Conservation (phyloP, 2,113 vertebrate genomes). For the Stegostoma tigrinum region DNA sequence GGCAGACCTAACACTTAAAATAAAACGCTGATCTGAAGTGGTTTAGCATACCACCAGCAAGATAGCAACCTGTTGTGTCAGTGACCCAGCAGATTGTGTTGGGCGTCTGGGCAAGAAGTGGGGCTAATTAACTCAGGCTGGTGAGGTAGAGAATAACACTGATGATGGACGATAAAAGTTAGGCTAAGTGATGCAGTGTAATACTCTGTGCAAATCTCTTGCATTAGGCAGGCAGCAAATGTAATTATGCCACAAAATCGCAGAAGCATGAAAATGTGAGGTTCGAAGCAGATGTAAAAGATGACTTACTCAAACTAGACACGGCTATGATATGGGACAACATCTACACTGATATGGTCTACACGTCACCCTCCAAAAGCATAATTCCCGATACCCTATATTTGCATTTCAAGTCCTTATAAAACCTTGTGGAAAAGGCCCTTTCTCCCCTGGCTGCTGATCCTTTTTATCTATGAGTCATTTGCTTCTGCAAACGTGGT, state of each 20-base stretch:
- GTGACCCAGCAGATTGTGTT: neutral
- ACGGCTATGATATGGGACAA: neutral
- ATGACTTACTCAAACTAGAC: neutral
- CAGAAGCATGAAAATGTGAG: neutral
- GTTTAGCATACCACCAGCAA: neutral
- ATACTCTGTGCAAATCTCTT: neutral
- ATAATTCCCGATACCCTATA: neutral
- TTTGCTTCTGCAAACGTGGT: neutral
- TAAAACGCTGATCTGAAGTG: neutral
- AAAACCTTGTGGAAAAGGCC: neutral
- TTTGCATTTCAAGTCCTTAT: neutral
- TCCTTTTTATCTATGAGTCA: neutral
- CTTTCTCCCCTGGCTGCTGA: neutral
- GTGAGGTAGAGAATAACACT: neutral
- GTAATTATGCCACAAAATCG: neutral
- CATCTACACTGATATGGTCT: neutral
- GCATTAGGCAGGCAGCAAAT: neutral
- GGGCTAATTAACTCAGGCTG: neutral
- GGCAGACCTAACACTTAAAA: neutral
- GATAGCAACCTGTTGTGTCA: neutral
- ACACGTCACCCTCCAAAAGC: neutral
- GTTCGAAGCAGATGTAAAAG: neutral
- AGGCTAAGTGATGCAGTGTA: neutral
- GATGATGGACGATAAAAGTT: neutral
- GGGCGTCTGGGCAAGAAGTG: too few species aligned